phyloP scores from a whole-genome alignment of 2,888 invertebrate species.

The Hoplodrina ambigua region DNA sequence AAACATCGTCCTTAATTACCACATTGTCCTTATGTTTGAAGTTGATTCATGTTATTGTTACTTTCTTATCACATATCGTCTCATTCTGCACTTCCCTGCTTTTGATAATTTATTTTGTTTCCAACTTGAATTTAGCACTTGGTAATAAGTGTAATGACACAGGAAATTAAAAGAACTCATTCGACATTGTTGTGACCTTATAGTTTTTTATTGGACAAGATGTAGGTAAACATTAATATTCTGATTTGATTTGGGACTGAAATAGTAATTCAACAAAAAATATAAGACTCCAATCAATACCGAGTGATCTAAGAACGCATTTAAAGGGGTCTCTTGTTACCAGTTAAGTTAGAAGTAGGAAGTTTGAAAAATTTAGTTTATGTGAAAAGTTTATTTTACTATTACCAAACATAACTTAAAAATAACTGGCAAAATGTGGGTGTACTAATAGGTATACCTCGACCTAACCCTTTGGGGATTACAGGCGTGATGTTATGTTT shows the following conservation, averaged over 20 bases:
- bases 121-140: constrained; percentile 1
- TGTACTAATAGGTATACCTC: no score
- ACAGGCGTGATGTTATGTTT: background rate
- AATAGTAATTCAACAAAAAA: background rate
- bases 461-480: no score
- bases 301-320: no score
- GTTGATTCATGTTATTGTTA: constrained; percentile 7
- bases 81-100: background rate
- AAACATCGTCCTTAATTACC: background rate
- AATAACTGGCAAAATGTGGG: no score
- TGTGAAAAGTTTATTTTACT: no score
- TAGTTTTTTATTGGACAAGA: no score
- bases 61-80: background rate
- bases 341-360: background rate
- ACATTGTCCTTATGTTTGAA: background rate
- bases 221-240: background rate
- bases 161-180: background rate
- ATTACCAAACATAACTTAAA: no score
- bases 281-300: background rate
- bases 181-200: no score
- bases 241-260: background rate
- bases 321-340: no score
- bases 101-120: constrained; percentile 6
- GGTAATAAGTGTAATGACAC: background rate
- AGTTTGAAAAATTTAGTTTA: background rate